These are phyloP conservation scores for Capitella teleta DNA, from an alignment of 1,140 invertebrate genomes.

Conservation along the genomic window DNA sequence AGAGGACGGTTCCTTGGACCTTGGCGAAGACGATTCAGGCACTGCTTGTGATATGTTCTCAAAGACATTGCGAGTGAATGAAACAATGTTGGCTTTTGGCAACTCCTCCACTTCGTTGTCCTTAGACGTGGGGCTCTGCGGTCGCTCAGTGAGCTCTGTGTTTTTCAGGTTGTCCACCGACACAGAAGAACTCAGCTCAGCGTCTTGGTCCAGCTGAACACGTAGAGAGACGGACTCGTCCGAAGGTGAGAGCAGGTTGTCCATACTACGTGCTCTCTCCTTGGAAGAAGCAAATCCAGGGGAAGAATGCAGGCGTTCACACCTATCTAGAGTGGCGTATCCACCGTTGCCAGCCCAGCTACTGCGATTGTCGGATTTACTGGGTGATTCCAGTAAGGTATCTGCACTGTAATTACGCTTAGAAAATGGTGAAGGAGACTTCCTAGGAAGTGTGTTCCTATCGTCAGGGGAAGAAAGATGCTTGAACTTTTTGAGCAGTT, in stretches of 20 bases:
- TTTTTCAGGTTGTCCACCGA: neutral
- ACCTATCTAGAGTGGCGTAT: neutral
- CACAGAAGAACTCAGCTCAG: no score
- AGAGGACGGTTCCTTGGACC: no score
- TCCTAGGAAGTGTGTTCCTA: neutral
- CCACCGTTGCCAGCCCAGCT: neutral
- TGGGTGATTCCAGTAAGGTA: slow-evolving; percentile 17
- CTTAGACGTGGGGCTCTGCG: neutral
- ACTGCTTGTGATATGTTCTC: slow-evolving; percentile 1
- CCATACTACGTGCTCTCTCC: slow-evolving; percentile 7
- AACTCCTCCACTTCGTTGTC: neutral
- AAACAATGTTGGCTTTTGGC: slow-evolving; percentile 1
- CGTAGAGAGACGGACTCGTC: no score
- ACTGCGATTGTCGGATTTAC: neutral
- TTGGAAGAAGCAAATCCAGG: slow-evolving; percentile 1
- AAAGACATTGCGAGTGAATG: neutral
- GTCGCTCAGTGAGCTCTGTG: neutral
- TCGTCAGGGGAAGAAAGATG: slow-evolving; percentile 19
- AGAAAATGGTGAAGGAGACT: slow-evolving; percentile 2
- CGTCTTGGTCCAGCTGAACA: no score
- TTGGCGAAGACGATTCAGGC: no score
- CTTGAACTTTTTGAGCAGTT: slow-evolving; percentile 28
- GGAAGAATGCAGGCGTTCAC: neutral
- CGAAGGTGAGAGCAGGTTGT: slow-evolving; percentile 1
- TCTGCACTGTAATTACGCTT: slow-evolving; percentile 29